Conservation (phyloP, 1,140 invertebrate species). For the Mamestra configurata region DNA sequence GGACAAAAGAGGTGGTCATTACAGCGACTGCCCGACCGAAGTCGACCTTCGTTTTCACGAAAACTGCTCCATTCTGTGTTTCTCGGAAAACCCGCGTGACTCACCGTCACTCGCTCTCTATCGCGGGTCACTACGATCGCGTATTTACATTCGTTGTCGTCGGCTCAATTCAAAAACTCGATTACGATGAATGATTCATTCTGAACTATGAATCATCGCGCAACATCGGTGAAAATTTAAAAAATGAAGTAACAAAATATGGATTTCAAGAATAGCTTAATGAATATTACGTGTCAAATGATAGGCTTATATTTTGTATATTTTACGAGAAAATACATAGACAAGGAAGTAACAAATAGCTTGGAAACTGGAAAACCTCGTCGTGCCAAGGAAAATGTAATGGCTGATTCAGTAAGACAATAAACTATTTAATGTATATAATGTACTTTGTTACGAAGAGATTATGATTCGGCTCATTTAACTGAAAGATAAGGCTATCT, state of each 20-base stretch:
- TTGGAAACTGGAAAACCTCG: background rate
- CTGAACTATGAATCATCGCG: slow-evolving; percentile 80
- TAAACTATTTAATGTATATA: background rate
- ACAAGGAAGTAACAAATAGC: background rate
- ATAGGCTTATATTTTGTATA: background rate
- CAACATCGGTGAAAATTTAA: slow-evolving; percentile 73
- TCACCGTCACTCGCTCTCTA: slow-evolving; percentile 79
- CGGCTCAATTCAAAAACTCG: slow-evolving; percentile 85
- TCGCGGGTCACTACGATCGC: slow-evolving; percentile 81
- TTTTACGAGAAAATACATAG: background rate
- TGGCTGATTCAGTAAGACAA: background rate
- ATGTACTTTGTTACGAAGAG: background rate
- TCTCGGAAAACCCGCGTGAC: slow-evolving; percentile 86
- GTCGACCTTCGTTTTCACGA: slow-evolving; percentile 83
- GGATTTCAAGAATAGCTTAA: background rate
- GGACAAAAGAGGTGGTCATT: slow-evolving; percentile 58
- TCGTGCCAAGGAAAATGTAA: background rate
- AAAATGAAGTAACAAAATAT: slow-evolving; percentile 28
- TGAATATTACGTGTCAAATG: slow-evolving; percentile 10
- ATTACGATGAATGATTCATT: slow-evolving; percentile 84
- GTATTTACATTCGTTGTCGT: slow-evolving; percentile 79
- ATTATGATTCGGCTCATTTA: slow-evolving; percentile 33
- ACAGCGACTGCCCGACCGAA: slow-evolving; percentile 52
- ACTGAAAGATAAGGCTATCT: slow-evolving; percentile 69
- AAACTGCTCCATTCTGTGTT: slow-evolving; percentile 76